Conservation (phyloP, 1,140 invertebrate species). For the Ceratoteleas bidentatus region DNA sequence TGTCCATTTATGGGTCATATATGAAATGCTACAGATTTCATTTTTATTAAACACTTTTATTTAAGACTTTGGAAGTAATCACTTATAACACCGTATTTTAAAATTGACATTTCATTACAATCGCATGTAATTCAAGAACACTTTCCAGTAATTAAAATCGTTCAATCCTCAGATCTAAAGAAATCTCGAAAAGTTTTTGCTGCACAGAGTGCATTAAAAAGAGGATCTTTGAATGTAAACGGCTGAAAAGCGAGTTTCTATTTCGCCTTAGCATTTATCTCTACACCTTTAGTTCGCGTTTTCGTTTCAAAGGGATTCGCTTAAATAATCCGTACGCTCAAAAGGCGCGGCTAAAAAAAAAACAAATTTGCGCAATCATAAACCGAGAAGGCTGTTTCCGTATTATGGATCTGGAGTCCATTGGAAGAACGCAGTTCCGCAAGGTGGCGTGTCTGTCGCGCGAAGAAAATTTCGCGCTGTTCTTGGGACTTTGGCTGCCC, state of each 20-base stretch:
- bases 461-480: conserved; percentile 32
- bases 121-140: too few species aligned
- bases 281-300: not conserved
- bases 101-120: too few species aligned
- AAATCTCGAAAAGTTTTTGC: too few species aligned
- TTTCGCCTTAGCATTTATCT: not conserved
- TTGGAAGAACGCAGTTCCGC: conserved; percentile 3
- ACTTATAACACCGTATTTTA: too few species aligned
- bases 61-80: too few species aligned
- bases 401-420: conserved; percentile 22
- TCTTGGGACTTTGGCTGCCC: conserved; percentile 31
- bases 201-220: too few species aligned
- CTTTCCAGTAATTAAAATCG: too few species aligned
- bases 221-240: too few species aligned
- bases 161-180: too few species aligned
- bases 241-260: not conserved
- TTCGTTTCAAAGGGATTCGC: not conserved
- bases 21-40: too few species aligned
- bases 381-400: not conserved
- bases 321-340: not conserved
- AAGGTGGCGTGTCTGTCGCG: not conserved
- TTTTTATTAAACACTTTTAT: too few species aligned
- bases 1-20: too few species aligned
- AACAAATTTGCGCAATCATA: not conserved
- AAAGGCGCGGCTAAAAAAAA: not conserved